Evolutionary conservation across 2,113 vertebrate species (phyloP), one percentile per base, ranked within the genome.

Genomic region (Anarhynchus alexandrinus): DNA sequence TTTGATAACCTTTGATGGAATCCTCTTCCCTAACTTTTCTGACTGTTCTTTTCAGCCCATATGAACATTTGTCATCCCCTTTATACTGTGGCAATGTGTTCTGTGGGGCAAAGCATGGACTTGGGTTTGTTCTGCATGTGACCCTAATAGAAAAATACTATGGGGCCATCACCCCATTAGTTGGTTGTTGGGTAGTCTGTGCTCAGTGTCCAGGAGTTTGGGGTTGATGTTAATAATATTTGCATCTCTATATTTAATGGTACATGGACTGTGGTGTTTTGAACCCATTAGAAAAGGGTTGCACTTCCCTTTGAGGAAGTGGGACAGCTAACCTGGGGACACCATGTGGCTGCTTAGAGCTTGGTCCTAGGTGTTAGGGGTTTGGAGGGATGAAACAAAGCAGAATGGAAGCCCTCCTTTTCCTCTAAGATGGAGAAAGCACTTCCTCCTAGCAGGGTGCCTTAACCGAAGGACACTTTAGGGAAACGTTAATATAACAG

Each of bases 131-230:
- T 86, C 57, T 79, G 17, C 23, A 4, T 38, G 6, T 74, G 49
- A 26, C 22, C 0, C 0, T 11, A 47, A 26, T 5, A 45, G 42
- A 76, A 70, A 57, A 83, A 18, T 62, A 7, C 42, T 8, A 0
- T 14, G 13, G 19, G n/a, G 5, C 17, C 17, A 26, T 62, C 11
- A 42, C 5, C 7, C 6, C 0, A 0, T 32, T n/a, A 9, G 9
- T 15, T 66, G 30, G 5, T 38, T 74, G 6, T 65, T 43, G 59
- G 8, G 18, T 12, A 6, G 7, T 25, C 61, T 1, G 0, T 62
- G 40, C 16, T 70, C 59, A 71, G 13, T 21, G n/a, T 51, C 45
- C 3, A 0, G 47, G 26, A 38, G 32, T 79, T 73, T 64, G 1
- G n/a, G 22, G 11, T 29, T 42, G 27, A 38, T 55, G 10, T 21